Evolutionary conservation across 2,797 vertebrate species (phyloP), one percentile per base, ranked within the genome.

Genomic region (Tapera naevia): DNA sequence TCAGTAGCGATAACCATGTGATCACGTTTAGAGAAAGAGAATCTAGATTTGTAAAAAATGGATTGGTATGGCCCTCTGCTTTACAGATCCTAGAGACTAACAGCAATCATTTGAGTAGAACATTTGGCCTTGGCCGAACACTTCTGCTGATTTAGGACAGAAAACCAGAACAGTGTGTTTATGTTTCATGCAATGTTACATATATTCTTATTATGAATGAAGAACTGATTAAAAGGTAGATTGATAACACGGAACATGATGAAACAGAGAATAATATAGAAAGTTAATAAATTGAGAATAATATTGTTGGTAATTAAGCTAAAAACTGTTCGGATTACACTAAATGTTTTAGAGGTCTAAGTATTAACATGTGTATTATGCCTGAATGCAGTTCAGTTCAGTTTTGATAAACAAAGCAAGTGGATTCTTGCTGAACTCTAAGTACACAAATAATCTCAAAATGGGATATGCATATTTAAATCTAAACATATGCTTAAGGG

Each of bases 381-480:
- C 17, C 41, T 75, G 37, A 70, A 33, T 15, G 4, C 30, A 12
- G 28, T 41, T 76, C 48, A 73, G 25, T 67, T 92, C 79, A 88
- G 56, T 58, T 91, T 79, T 75, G 46, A 94, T n/a, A 80, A 91
- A 79, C 43, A 79, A 86, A 82, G 25, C 32, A 45, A 46, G 30
- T 33, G 28, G 27, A 48, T 88, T 78, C n/a, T 70, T 33, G 46
- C 37, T 86, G 81, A 71, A 74, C 64, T 87, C 92, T 43, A 86
- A 79, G 86, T 79, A 85, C 37, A 89, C 18, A 57, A 90, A 80
- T 84, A 72, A 35, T 69, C 61, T 92, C 51, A 79, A 86, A 93
- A 83, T 66, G 46, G 43, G 30, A 88, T n/a, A 54, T 33, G 64
- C 33, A 18, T 43, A 91, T 75, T 88, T 88, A 84, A 94, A 94